These are phyloP conservation scores for Polydesmus complanatus DNA, from an alignment of 2,888 invertebrate species.

Conservation along the genomic window DNA sequence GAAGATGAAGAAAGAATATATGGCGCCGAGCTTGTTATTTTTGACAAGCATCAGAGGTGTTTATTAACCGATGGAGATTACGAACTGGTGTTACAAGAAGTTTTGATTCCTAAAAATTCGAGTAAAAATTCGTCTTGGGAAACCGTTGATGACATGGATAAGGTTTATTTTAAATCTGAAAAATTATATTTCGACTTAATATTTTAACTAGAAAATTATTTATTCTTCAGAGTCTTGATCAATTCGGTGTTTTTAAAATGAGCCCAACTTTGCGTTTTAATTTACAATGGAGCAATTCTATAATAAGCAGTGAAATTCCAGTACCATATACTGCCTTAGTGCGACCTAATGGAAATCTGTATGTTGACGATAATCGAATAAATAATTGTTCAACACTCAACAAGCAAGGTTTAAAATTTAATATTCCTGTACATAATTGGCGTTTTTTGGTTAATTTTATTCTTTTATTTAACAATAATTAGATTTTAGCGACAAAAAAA, in stretches of 20 bases:
- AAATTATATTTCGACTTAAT: not conserved
- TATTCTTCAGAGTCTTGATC: conserved; percentile 26
- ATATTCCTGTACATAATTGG: not conserved
- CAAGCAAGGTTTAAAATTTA: not conserved
- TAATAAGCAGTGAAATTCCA: conserved; percentile 14
- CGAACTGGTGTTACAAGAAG: conserved; percentile 68
- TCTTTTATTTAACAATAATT: not conserved
- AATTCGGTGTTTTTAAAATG: conserved; percentile 59
- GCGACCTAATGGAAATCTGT: not conserved
- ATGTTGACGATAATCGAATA: not conserved
- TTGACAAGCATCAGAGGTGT: conserved; percentile 77
- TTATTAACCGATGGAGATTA: conserved; percentile 78
- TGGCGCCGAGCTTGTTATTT: conserved; percentile 59
- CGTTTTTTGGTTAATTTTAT: too few species aligned
- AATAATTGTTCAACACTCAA: not conserved
- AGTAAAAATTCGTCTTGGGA: conserved; percentile 62
- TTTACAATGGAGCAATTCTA: conserved; percentile 55
- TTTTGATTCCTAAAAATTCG: conserved; percentile 37
- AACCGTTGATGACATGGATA: conserved; percentile 43
- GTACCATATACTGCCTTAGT: conserved; percentile 4
- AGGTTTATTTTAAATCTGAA: conserved; percentile 20
- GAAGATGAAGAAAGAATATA: conserved; percentile 41
- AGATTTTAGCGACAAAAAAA: too few species aligned
- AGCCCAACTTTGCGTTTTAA: conserved; percentile 72
- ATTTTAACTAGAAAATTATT: not conserved